Evolutionary conservation across 1,140 invertebrate species (phyloP).

Genomic region (Panagrolaimus sp.): DNA sequence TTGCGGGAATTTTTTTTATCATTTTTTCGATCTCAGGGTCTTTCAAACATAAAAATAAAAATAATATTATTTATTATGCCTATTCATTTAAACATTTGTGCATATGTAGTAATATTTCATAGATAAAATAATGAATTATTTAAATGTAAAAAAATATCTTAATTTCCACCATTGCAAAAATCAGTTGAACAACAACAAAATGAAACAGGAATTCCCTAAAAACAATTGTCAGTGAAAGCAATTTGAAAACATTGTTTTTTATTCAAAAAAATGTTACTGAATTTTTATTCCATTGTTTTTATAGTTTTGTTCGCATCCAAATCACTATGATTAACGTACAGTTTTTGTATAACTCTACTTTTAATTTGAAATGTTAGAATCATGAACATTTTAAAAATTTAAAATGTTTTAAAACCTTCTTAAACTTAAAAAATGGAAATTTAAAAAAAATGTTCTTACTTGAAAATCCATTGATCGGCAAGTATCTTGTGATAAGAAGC

Average conservation of each 20-base stretch:
- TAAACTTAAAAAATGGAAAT: no score
- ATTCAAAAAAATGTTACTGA: no score
- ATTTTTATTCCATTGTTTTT: no score
- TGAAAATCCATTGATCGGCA: constrained; percentile 7
- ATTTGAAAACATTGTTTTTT: constrained; percentile 5
- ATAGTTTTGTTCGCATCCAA: no score
- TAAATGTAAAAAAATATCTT: neutral
- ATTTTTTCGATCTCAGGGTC: constrained; percentile 3
- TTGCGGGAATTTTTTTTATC: neutral
- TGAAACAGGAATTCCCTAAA: constrained; percentile 26
- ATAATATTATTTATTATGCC: neutral
- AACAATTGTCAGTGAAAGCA: no score
- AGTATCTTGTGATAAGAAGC: constrained; percentile 13
- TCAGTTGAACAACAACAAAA: constrained; percentile 32
- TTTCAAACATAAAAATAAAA: neutral
- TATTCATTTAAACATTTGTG: neutral
- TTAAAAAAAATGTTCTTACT: neutral
- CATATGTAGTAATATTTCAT: no score
- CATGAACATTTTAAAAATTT: no score
- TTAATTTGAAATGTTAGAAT: no score
- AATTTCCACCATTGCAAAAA: constrained; percentile 25
- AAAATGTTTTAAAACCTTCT: no score
- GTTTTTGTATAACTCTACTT: no score
- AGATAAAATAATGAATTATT: neutral
- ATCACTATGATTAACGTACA: no score